phyloP scores from a whole-genome alignment of 1,140 invertebrate species.

The Andricus grossulariae region DNA sequence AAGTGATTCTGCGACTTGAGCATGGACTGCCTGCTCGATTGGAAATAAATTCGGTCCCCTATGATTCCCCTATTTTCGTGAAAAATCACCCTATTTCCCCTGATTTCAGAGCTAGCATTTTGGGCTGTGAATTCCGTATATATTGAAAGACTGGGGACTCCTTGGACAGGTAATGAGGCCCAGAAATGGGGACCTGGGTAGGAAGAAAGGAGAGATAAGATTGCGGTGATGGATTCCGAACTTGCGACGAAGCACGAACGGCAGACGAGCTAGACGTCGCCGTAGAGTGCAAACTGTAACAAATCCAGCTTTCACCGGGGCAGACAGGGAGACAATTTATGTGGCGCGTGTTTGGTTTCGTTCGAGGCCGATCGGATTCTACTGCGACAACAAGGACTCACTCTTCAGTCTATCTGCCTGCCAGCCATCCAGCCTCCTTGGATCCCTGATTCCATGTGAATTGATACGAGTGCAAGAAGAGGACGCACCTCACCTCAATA shows the following conservation, averaged over 20 bases:
- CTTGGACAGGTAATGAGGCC: background rate
- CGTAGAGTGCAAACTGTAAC: slow-evolving; percentile 74
- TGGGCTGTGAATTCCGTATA: too few species aligned
- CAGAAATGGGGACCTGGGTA: background rate
- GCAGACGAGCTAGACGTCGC: slow-evolving; percentile 58
- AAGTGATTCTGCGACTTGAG: too few species aligned
- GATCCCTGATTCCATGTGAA: too few species aligned
- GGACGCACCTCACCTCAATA: too few species aligned
- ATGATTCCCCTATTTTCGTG: too few species aligned
- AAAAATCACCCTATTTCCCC: too few species aligned
- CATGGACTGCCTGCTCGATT: too few species aligned
- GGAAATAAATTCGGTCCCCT: too few species aligned
- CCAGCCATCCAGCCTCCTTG: background rate
- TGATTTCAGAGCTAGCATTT: too few species aligned
- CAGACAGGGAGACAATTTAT: slow-evolving; percentile 76
- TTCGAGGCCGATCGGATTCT: slow-evolving; percentile 69
- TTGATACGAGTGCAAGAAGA: too few species aligned
- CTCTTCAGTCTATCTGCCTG: slow-evolving; percentile 50
- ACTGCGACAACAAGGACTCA: slow-evolving; percentile 68
- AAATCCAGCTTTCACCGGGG: slow-evolving; percentile 76
- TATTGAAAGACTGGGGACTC: background rate
- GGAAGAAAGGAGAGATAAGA: slow-evolving; percentile 37
- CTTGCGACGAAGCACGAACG: slow-evolving; percentile 21
- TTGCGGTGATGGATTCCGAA: slow-evolving; percentile 33
- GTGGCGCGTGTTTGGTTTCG: slow-evolving; percentile 73